A percentile compares a stretch with the other conserved stretches of the same genome.
These are phyloP conservation scores for Zenarchopterus dispar DNA, from an alignment of 2,797 vertebrate species.

Conservation along the genomic window DNA sequence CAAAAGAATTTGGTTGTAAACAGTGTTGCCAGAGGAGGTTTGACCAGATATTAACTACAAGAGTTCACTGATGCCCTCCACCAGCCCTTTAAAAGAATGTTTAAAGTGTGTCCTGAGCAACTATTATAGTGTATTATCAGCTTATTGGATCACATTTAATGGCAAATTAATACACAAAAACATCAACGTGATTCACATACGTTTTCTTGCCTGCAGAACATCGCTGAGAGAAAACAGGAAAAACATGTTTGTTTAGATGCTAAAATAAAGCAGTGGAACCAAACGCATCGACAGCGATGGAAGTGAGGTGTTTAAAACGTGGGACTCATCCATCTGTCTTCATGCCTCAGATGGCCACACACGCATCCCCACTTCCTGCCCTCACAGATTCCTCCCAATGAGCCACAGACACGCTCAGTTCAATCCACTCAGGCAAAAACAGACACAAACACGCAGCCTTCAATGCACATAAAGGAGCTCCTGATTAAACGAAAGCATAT, in stretches of 20 bases:
- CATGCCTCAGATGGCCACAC: constrained; percentile 34
- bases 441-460: constrained; percentile 30
- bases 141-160: too few species aligned
- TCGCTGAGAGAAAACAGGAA: constrained; percentile 7
- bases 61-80: too few species aligned
- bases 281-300: constrained; percentile 14
- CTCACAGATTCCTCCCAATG: constrained; percentile 32
- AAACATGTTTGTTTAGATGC: background rate
- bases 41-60: too few species aligned
- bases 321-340: constrained; percentile 49
- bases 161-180: too few species aligned
- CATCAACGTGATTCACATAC: background rate
- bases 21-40: too few species aligned
- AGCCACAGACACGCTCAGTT: constrained; percentile 44
- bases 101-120: too few species aligned
- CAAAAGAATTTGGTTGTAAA: too few species aligned
- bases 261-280: constrained; percentile 18
- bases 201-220: background rate
- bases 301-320: constrained; percentile 38
- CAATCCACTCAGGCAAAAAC: constrained; percentile 26
- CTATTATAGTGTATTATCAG: too few species aligned
- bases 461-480: constrained; percentile 33
- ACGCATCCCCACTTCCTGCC: constrained; percentile 28
- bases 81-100: too few species aligned
- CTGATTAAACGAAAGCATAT: constrained; percentile 39